phyloP scores from a whole-genome alignment of 1,140 invertebrate species.

The Eueides isabella region DNA sequence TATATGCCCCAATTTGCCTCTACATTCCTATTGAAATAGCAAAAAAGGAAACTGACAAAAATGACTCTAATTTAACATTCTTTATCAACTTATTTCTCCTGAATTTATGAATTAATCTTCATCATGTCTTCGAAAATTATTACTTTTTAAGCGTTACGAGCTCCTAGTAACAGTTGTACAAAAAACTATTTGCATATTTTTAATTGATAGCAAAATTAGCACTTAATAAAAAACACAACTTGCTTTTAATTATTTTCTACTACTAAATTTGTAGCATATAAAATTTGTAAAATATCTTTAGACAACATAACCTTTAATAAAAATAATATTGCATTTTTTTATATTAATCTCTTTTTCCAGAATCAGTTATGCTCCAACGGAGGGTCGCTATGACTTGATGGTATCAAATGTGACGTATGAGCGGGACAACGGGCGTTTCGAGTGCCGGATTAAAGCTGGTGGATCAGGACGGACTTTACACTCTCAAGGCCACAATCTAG shows the following conservation, averaged over 20 bases:
- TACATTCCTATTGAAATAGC: background rate
- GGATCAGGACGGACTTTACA: conserved; percentile 92
- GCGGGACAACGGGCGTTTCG: conserved; percentile 95
- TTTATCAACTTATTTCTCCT: background rate
- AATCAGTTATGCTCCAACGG: conserved; percentile 88
- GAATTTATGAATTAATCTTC: background rate
- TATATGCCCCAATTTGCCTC: too few species aligned
- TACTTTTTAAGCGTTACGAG: background rate
- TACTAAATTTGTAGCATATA: background rate
- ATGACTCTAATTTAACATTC: background rate
- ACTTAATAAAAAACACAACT: background rate
- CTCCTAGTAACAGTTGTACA: background rate
- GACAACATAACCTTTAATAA: too few species aligned
- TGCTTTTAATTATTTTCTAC: background rate
- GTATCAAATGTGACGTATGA: conserved; percentile 94
- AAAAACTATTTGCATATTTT: conserved; percentile 7
- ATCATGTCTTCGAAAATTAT: background rate
- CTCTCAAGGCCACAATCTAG: conserved; percentile 91
- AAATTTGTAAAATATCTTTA: background rate
- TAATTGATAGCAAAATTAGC: background rate
- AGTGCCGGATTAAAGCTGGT: conserved; percentile 93
- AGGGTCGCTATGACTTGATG: conserved; percentile 93
- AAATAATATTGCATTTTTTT: background rate
- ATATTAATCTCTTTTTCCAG: conserved; percentile 69
- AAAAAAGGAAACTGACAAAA: background rate